Conservation (phyloP, 2,113 vertebrate genomes). For the Sterrhoptilus dennistouni region DNA sequence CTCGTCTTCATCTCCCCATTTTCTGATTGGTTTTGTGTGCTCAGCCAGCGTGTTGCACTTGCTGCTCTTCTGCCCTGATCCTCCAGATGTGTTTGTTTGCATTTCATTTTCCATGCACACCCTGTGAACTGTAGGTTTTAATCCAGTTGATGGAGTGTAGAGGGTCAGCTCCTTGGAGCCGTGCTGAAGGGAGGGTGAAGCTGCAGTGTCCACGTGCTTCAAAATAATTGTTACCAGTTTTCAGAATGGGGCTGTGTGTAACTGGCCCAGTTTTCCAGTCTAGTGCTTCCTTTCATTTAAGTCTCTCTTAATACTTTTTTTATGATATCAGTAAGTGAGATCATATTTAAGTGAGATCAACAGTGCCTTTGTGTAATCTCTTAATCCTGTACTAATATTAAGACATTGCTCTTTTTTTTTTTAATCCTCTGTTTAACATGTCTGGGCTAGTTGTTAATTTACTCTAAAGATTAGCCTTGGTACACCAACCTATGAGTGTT, state of each 20-base stretch:
- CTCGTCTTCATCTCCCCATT: not conserved
- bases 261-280: not conserved
- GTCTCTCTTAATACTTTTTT: not conserved
- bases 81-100: not conserved
- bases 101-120: not conserved
- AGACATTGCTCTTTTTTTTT: not conserved
- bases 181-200: not conserved
- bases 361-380: not conserved
- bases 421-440: not conserved
- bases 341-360: conserved; percentile 14
- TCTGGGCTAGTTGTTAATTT: not conserved
- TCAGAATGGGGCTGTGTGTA: rapidly evolving
- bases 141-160: not conserved
- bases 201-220: rapidly evolving
- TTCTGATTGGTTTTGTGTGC: not conserved
- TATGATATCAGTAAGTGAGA: not conserved
- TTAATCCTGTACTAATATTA: conserved; percentile 38
- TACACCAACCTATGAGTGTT: conserved; percentile 32
- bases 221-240: not conserved
- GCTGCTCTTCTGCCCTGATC: not conserved
- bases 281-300: not conserved
- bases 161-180: not conserved
- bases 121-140: not conserved
- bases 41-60: not conserved
- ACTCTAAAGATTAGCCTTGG: conserved; percentile 8